Conservation (phyloP, 2,888 invertebrate species). For the Platynereis dumerilii region DNA sequence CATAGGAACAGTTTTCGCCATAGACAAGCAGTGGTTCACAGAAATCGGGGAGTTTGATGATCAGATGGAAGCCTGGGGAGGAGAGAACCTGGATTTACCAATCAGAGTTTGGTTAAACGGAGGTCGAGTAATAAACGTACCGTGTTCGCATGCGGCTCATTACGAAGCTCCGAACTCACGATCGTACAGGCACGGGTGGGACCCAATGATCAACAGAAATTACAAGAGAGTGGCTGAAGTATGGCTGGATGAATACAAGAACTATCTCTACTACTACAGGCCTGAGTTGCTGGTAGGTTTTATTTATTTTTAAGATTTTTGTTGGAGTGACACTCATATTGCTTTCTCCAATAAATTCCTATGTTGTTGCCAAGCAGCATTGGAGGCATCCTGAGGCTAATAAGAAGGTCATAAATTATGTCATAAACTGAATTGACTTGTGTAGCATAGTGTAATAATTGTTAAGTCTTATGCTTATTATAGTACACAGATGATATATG, state of each 20-base stretch:
- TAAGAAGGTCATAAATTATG: too few species aligned
- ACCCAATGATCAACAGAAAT: conserved; percentile 18
- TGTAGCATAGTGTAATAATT: too few species aligned
- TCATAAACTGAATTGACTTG: too few species aligned
- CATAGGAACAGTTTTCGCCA: conserved; percentile 28
- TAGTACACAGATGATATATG: too few species aligned
- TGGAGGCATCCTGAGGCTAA: too few species aligned
- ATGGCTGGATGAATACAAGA: conserved; percentile 30
- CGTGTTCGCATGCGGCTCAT: conserved; percentile 30
- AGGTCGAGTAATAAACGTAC: conserved; percentile 29
- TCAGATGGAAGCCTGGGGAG: conserved; percentile 32
- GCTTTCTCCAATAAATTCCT: too few species aligned
- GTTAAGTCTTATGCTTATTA: too few species aligned
- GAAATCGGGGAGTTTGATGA: conserved; percentile 33
- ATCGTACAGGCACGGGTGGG: conserved; percentile 18
- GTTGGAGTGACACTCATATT: too few species aligned
- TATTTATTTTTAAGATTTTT: not conserved
- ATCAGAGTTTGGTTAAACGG: conserved; percentile 32
- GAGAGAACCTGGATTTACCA: conserved; percentile 32
- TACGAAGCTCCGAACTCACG: conserved; percentile 22
- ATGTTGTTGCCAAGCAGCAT: too few species aligned
- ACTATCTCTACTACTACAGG: conserved; percentile 24
- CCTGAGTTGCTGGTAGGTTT: conserved; percentile 25
- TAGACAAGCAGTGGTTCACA: conserved; percentile 27
- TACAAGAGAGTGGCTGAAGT: conserved; percentile 33